Base-by-base conservation (phyloP, 2,888 invertebrate species). In the Lydus trimaculatus region DNA sequence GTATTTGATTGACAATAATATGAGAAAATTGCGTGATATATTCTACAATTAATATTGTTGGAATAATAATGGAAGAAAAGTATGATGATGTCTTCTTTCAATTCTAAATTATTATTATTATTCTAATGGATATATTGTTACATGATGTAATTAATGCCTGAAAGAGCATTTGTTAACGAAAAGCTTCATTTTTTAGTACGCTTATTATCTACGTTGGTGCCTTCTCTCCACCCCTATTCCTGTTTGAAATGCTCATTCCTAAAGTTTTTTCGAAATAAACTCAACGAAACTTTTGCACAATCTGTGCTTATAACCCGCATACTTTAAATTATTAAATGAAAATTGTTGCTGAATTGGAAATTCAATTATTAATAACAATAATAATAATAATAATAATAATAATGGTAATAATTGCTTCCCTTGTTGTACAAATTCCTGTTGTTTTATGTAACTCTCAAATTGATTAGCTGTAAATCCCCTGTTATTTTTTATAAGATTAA, bases 21-120 rank as follows among this genome's bases (percentile, higher is more conserved):
- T 75, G 73, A 75, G 79, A 77, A 74, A 76, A 74, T 76, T 79
- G 75, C 77, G 81, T 80, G 80, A 82, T 80, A 79, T 79, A 67
- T 64, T 65, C 70, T 66, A 67, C 64, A 28, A 62, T 62, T 64
- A 64, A 63, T 6, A 17, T 61, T 63, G 66, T 63, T 63, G 28
- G 60, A 59, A 31, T 17, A 25, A 48, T 20, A 48, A 20, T 20
- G 43, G 43, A 36, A 0, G 23, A 20, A 8, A 33, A 1, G n/a
- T 61, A 31, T 17, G 31, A 31, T 17, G 31, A 61, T 61, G 20
- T 33, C 28, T 36, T 56, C 9, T 52, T 25, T 23, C 23, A 48
- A 62, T 62, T 62, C 36, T 62, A 62, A 61, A 61, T 23, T 39
- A 61, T 36, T 13, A 25, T 58, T 58, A 25, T 58, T 58, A 58